Conservation (phyloP, 2,888 invertebrate genomes). For the Sepioteuthis lessoniana region DNA sequence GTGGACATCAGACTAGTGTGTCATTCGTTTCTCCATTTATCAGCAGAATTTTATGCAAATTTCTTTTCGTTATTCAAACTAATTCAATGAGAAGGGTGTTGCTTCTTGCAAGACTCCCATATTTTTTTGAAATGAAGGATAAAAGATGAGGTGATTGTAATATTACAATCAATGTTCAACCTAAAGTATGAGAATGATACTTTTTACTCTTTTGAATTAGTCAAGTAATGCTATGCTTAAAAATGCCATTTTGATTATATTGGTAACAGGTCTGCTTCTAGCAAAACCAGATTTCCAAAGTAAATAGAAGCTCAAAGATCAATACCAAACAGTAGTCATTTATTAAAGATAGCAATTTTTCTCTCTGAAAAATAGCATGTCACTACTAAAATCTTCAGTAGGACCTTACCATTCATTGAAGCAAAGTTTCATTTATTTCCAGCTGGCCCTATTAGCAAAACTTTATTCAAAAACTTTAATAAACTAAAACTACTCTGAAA, state of each 20-base stretch:
- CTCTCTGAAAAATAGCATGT: too few species aligned
- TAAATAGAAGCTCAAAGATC: background rate
- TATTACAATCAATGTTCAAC: background rate
- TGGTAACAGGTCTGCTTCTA: background rate
- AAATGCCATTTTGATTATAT: background rate
- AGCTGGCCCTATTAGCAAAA: too few species aligned
- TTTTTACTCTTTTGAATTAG: background rate
- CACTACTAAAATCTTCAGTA: too few species aligned
- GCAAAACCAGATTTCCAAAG: background rate
- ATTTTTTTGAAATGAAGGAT: background rate
- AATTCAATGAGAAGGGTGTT: background rate
- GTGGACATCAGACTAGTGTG: constrained; percentile 33
- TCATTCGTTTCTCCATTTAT: background rate
- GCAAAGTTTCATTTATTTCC: too few species aligned
- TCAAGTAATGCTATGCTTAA: background rate
- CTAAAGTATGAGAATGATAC: background rate
- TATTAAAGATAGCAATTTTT: too few species aligned
- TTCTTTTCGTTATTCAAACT: background rate
- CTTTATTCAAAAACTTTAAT: too few species aligned
- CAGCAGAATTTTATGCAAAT: background rate
- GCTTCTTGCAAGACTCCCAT: background rate
- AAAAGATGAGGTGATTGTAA: background rate
- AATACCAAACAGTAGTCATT: too few species aligned
- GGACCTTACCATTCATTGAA: too few species aligned
- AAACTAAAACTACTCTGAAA: too few species aligned